These are phyloP conservation scores for Silurus meridionalis DNA, from an alignment of 2,113 vertebrate species.

Conservation along the genomic window DNA sequence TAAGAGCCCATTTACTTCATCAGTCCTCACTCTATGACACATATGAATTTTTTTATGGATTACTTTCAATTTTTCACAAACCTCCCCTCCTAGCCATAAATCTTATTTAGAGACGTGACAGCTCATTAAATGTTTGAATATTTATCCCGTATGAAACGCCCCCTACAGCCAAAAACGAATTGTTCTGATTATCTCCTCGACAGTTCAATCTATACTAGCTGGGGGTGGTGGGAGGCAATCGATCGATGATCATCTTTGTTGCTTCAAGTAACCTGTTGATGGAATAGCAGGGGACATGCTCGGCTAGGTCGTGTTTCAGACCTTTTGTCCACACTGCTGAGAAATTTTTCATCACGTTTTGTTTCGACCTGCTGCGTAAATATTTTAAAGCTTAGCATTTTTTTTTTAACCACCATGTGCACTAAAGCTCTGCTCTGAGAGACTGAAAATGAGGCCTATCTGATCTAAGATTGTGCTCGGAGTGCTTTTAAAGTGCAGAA, in stretches of 20 bases:
- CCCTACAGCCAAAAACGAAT: slow-evolving; percentile 40
- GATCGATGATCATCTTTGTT: slow-evolving; percentile 38
- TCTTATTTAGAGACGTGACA: slow-evolving; percentile 54
- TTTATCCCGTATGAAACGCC: slow-evolving; percentile 47
- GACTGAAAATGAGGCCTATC: slow-evolving; percentile 30
- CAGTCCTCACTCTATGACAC: slow-evolving; percentile 16
- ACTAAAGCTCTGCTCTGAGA: slow-evolving; percentile 1
- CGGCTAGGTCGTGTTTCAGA: slow-evolving; percentile 3
- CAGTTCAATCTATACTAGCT: slow-evolving; percentile 46
- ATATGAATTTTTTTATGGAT: slow-evolving; percentile 46
- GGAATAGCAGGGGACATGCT: slow-evolving; percentile 12
- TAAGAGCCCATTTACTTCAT: slow-evolving; percentile 46
- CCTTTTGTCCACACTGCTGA: slow-evolving; percentile 33
- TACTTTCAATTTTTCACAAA: slow-evolving; percentile 42
- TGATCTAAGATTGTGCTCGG: slow-evolving; percentile 26
- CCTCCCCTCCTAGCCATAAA: slow-evolving; percentile 50
- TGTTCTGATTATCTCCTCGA: slow-evolving; percentile 44
- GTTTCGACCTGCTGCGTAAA: slow-evolving; percentile 42
- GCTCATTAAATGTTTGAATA: slow-evolving; percentile 52
- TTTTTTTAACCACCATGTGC: slow-evolving; percentile 4
- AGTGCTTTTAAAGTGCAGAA: slow-evolving; percentile 20
- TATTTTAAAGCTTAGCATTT: slow-evolving; percentile 43
- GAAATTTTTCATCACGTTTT: slow-evolving; percentile 55
- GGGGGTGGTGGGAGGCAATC: slow-evolving; percentile 55
- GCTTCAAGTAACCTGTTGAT: slow-evolving; percentile 42